A percentile compares a stretch with the other conserved stretches of the same genome.
Evolutionary conservation across 2,113 vertebrate species (phyloP).

Genomic region (Mandrillus leucophaeus): DNA sequence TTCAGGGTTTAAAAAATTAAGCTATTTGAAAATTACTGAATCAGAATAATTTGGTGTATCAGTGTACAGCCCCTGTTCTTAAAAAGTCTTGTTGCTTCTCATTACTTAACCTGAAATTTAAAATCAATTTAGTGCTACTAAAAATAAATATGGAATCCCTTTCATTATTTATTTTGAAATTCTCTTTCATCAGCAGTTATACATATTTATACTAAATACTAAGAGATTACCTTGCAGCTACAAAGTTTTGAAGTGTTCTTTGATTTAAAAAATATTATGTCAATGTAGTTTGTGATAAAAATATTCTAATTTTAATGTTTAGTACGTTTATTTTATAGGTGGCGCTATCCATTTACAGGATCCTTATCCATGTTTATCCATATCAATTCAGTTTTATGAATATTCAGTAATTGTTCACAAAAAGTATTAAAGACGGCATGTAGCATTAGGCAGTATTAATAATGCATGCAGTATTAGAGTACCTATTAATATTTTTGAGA

Average conservation of each 20-base stretch:
- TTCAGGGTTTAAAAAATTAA: neutral
- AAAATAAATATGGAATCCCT: neutral
- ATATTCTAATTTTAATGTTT: neutral
- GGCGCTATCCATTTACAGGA: neutral
- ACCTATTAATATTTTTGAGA: conserved; percentile 74
- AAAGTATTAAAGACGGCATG: conserved; percentile 4
- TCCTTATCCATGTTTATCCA: neutral
- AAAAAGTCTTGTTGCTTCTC: neutral
- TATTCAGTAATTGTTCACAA: conserved; percentile 55
- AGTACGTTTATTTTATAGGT: neutral
- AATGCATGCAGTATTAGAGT: conserved; percentile 52
- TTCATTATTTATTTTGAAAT: neutral
- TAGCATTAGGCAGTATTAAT: conserved; percentile 53
- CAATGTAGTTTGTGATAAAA: neutral
- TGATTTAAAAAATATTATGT: neutral
- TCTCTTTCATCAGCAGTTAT: neutral
- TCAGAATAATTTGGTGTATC: neutral
- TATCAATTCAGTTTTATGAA: conserved; percentile 44
- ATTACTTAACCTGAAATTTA: neutral
- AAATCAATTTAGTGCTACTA: neutral
- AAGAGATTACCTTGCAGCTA: neutral
- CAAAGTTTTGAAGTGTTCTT: neutral
- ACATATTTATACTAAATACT: neutral
- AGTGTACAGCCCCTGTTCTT: neutral
- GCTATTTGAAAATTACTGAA: neutral